These are phyloP conservation scores for Chlorocebus sabaeus DNA, from an alignment of 2,113 vertebrate species.

Conservation along the genomic window DNA sequence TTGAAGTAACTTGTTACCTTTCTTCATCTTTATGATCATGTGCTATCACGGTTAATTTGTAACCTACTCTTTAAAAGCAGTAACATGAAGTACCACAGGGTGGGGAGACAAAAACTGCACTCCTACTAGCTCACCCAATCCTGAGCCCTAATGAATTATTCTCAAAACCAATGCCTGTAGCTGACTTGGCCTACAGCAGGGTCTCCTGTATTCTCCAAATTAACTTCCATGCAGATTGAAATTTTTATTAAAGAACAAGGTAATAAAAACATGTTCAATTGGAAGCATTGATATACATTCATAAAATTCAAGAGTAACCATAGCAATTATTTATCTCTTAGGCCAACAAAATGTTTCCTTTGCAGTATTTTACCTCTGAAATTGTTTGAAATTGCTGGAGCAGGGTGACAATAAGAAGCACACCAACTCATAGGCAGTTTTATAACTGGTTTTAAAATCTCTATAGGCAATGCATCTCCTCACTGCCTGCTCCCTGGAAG, in stretches of 20 bases:
- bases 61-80: background rate
- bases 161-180: background rate
- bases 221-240: background rate
- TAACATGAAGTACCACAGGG: background rate
- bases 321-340: background rate
- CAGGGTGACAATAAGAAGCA: background rate
- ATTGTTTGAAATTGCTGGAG: background rate
- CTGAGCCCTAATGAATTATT: background rate
- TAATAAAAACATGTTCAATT: background rate
- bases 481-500: background rate
- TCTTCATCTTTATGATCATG: background rate
- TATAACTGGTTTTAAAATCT: background rate
- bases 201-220: background rate
- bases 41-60: background rate
- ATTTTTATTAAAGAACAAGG: conserved; percentile 13
- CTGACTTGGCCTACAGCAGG: background rate
- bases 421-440: background rate
- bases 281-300: background rate
- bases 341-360: background rate
- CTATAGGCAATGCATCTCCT: background rate
- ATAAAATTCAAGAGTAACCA: conserved; percentile 30
- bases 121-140: accelerated
- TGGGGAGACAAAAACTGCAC: background rate
- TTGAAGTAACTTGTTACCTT: background rate
- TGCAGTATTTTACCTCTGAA: background rate